Conservation (phyloP, 1,140 invertebrate species). For the Neodiprion lecontei region DNA sequence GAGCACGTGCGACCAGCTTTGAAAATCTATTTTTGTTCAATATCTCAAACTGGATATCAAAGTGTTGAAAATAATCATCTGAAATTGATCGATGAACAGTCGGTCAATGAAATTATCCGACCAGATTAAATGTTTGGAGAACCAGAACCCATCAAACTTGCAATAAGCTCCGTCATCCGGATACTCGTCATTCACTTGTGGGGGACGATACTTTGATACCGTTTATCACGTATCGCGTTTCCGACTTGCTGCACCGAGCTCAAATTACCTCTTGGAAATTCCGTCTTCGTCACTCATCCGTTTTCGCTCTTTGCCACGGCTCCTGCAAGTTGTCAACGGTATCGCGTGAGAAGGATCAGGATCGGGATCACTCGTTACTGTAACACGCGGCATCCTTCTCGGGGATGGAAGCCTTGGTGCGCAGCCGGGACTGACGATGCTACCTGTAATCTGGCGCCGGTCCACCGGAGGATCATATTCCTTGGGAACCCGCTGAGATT, state of each 20-base stretch:
- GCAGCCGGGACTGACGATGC: neutral
- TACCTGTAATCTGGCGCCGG: slow-evolving; percentile 4
- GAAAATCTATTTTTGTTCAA: no score
- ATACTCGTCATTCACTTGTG: no score
- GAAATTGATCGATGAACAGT: no score
- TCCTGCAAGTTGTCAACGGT: neutral
- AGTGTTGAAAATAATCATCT: no score
- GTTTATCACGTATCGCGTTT: neutral
- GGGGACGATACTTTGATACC: neutral
- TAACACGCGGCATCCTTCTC: neutral
- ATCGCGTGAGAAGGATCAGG: slow-evolving; percentile 6
- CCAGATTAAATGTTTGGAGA: no score
- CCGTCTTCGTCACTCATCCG: neutral
- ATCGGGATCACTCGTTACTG: slow-evolving; percentile 4
- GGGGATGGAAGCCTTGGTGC: neutral
- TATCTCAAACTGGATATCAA: no score
- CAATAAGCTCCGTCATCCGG: no score
- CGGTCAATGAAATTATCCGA: no score
- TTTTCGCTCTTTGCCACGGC: neutral
- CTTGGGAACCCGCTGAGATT: neutral
- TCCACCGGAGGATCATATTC: slow-evolving; percentile 1
- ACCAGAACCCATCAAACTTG: no score
- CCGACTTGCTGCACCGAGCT: neutral
- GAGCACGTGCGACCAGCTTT: no score
- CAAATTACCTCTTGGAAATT: slow-evolving; percentile 3